Base-by-base conservation (phyloP, 1,140 invertebrate genomes). In the Drosophila pallidifrons region DNA sequence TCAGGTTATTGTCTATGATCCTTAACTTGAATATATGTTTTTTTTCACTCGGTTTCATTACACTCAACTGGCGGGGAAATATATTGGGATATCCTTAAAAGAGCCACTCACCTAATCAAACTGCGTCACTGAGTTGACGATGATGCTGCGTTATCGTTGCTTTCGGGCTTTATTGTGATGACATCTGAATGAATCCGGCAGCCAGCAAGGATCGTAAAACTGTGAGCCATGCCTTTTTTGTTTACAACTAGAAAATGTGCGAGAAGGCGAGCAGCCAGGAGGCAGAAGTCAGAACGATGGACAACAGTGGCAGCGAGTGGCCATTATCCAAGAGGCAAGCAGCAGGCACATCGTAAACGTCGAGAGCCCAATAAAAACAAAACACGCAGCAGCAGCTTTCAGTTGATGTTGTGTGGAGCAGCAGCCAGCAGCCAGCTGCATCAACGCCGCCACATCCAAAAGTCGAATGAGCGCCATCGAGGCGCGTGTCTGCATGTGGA, bases 401-500 rank as follows among this genome's bases (percentile, higher is more conserved):
- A 11, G 32, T 11, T 20, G 63, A 20, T n/a, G 11, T 25, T 28
- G n/a, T 47, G 45, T 15, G n/a, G 32, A 41, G 15, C 7, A 38
- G 35, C 35, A 38, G 35, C 30, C 30, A 15, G 52, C 46, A 63
- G 66, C 45, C 49, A 77, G 63, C 74, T 83, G 85, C 83, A 89
- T 73, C 85, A 76, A 52, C 77, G 70, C 57, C 77, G 82, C 68
- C 82, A 55, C 77, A 57, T 88, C 85, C 85, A 77, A 25, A 25
- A 88, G 85, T 79, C 69, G 85, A 88, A 88, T 88, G 85, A 88
- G 71, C 85, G 74, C 55, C 71, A 66, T 41, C 49, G 15, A 69
- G 51, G 32, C 70, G 55, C 70, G 64, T 64, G 46, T 78, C 65
- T 55, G 69, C 59, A 69, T 83, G 85, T 83, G 83, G 85, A 89